Evolutionary conservation across 2,113 vertebrate genomes (phyloP).

Genomic region (Trogon melanurus): DNA sequence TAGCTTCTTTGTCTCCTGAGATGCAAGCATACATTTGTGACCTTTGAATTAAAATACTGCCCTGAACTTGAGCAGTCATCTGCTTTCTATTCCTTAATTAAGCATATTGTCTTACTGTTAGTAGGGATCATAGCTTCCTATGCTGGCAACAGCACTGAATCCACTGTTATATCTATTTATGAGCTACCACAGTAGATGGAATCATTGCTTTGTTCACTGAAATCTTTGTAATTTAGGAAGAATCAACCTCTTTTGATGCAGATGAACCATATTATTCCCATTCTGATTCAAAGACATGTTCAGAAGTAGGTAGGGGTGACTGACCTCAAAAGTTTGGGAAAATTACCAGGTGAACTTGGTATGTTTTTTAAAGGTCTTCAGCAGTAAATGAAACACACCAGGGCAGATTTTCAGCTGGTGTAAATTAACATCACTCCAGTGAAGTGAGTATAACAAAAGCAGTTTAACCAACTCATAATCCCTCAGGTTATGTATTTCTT

Average conservation of each 20-base stretch:
- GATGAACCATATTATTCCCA: not conserved
- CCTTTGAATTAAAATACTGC: not conserved
- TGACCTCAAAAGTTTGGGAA: not conserved
- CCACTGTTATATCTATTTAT: not conserved
- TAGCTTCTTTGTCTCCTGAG: not conserved
- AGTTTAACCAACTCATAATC: not conserved
- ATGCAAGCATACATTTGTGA: not conserved
- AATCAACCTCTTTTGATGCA: not conserved
- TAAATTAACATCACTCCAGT: not conserved
- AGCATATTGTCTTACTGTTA: not conserved
- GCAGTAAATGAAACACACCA: not conserved
- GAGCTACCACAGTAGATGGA: not conserved
- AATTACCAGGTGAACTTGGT: not conserved
- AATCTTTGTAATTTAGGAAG: not conserved
- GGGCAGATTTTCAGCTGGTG: not conserved
- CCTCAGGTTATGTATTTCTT: not conserved
- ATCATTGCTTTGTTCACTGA: not conserved
- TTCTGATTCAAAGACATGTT: not conserved
- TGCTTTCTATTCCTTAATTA: not conserved
- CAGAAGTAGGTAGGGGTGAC: not conserved
- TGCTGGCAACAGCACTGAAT: not conserved
- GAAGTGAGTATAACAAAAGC: not conserved
- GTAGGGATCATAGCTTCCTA: not conserved
- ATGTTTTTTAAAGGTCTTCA: not conserved
- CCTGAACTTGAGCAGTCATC: not conserved